Evolutionary conservation across 2,888 invertebrate species (phyloP), one percentile per base, ranked within the genome.

Genomic region (Ethmia dodecea): DNA sequence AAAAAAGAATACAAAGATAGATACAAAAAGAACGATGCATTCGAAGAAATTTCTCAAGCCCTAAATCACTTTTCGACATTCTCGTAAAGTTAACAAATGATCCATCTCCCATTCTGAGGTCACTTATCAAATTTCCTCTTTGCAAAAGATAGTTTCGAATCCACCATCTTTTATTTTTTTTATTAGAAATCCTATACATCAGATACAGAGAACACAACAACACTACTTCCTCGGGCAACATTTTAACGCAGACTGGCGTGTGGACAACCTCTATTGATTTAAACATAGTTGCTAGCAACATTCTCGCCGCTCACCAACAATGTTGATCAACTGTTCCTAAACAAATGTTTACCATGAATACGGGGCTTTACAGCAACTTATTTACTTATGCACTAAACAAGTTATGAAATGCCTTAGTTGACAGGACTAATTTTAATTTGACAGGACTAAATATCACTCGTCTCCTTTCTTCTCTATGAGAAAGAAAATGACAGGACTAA

Each of bases 11-110:
- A 43, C 35, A 37, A 38, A n/a, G 28, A 28, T 28, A 28, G 28
- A 14, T 14, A 28, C 28, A 28, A 28, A 28, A 26, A 26, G 26
- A 35, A 39, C 35, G 37, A 41, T 37, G 34, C 41, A 35, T 42
- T 38, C 28, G 31, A 38, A 37, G 38, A 40, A 40, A 38, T 38
- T 40, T 41, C 35, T 44, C 38, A 44, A 39, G 32, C 26, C 33
- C 37, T 44, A 38, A 41, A 47, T 49, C 49, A 47, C 42, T 47
- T 50, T 47, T 45, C 37, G 43, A 31, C 22, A 52, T 47, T 46
- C 44, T 43, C 35, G 46, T 46, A 43, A 48, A 51, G 41, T 47
- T 52, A 42, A 13, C 15, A 47, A 49, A 49, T 40, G 46, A 49
- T 38, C 44, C 48, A 47, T 47, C 43, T 36, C 14, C 29, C 42